A percentile compares a stretch with the other conserved stretches of the same genome.
Conservation (phyloP, 2,888 invertebrate species). For the Eretmocerus hayati region DNA sequence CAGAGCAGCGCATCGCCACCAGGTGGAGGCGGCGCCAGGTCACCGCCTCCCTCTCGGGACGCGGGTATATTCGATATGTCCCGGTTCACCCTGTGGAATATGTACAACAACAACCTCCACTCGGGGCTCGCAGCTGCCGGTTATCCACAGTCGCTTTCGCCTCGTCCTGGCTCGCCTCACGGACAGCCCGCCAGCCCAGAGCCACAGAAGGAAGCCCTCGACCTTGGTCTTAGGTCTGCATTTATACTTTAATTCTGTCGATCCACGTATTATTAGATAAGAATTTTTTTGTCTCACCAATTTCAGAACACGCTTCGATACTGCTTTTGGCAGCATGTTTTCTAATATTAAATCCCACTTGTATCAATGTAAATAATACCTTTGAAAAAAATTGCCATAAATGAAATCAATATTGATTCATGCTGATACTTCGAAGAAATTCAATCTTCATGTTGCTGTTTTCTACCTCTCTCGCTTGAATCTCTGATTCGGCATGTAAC, state of each 20-base stretch:
- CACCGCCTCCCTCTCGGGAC: constrained; percentile 11
- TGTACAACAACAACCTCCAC: constrained; percentile 60
- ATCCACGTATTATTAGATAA: too few relatives aligned
- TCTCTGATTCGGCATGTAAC: too few relatives aligned
- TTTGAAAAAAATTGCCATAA: too few relatives aligned
- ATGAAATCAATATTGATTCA: too few relatives aligned
- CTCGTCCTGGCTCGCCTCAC: constrained; percentile 47
- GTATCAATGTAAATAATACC: too few relatives aligned
- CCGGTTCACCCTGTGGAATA: constrained; percentile 67
- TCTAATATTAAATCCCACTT: too few relatives aligned
- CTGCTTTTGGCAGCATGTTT: too few relatives aligned
- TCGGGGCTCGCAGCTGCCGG: constrained; percentile 41
- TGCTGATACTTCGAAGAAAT: too few relatives aligned
- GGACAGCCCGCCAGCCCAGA: constrained; percentile 46
- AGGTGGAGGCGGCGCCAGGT: constrained; percentile 33
- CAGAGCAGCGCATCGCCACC: constrained; percentile 38
- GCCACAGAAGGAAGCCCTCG: constrained; percentile 73
- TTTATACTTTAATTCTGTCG: constrained; percentile 8
- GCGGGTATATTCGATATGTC: constrained; percentile 67
- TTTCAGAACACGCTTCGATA: too few relatives aligned
- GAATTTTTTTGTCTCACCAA: too few relatives aligned
- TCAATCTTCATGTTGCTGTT: too few relatives aligned
- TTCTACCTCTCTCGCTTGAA: too few relatives aligned
- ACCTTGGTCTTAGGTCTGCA: constrained; percentile 53
- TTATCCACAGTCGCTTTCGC: constrained; percentile 31